Evolutionary conservation across 2,888 invertebrate species (phyloP).

Genomic region (Tolmerus cingulatus): DNA sequence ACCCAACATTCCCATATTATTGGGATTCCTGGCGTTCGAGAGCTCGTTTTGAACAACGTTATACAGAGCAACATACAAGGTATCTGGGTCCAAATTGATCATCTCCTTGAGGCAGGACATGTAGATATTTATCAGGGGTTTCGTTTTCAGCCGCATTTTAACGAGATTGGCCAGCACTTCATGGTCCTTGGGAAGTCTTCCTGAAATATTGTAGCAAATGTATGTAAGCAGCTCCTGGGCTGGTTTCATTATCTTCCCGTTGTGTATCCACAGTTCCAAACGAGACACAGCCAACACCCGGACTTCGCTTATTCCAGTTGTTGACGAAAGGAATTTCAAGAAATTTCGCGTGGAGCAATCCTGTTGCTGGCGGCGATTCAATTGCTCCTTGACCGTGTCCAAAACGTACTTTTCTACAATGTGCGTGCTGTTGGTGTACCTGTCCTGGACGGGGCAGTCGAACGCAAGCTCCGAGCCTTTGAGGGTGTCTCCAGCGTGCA

Average conservation of each 20-base stretch:
- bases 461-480: slow-evolving; percentile 62
- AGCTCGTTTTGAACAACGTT: slow-evolving; percentile 95
- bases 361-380: slow-evolving; percentile 83
- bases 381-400: slow-evolving; percentile 87
- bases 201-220: slow-evolving; percentile 89
- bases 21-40: slow-evolving; percentile 89
- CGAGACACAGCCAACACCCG: slow-evolving; percentile 64
- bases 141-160: slow-evolving; percentile 92
- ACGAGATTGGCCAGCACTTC: slow-evolving; percentile 84
- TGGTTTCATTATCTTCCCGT: slow-evolving; percentile 90
- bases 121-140: slow-evolving; percentile 89
- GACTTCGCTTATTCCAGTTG: slow-evolving; percentile 86
- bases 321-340: slow-evolving; percentile 81
- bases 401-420: slow-evolving; percentile 76
- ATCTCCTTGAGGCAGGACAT: slow-evolving; percentile 90
- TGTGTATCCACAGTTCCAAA: slow-evolving; percentile 93
- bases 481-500: slow-evolving; percentile 61
- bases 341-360: slow-evolving; percentile 90
- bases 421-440: slow-evolving; percentile 66
- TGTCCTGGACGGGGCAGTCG: slow-evolving; percentile 65
- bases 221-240: slow-evolving; percentile 92
- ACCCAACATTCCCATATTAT: slow-evolving; percentile 89
- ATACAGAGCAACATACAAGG: slow-evolving; percentile 84
- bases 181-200: slow-evolving; percentile 72
- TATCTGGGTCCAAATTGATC: slow-evolving; percentile 83